Percentiles rank a stretch among this genome's conserved stretches.
Evolutionary conservation across 2,113 vertebrate species (phyloP).

Genomic region (Callipepla californica): DNA sequence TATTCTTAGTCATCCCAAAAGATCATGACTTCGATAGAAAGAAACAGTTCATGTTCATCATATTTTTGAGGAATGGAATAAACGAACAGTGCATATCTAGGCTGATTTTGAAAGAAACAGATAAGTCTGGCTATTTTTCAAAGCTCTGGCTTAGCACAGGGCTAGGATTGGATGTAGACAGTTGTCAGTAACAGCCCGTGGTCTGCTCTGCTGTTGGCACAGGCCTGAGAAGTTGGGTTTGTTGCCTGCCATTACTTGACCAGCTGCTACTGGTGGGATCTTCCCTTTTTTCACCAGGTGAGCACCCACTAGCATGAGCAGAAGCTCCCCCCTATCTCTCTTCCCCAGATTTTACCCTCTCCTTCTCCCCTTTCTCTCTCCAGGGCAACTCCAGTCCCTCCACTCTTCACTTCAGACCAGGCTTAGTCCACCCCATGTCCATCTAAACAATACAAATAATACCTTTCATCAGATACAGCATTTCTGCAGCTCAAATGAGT

Average conservation of each 20-base stretch:
- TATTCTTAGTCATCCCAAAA: not conserved
- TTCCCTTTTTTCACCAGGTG: not conserved
- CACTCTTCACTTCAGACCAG: not conserved
- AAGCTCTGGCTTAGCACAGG: not conserved
- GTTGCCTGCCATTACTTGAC: not conserved
- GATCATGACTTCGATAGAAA: not conserved
- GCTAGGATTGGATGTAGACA: not conserved
- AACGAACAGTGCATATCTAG: not conserved
- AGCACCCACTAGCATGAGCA: not conserved
- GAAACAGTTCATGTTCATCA: not conserved
- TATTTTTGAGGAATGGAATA: not conserved
- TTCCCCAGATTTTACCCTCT: not conserved
- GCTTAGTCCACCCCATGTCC: not conserved
- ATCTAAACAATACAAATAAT: not conserved
- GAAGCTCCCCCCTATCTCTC: not conserved
- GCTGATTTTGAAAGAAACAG: not conserved
- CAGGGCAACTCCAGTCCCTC: not conserved
- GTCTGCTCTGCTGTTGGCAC: not conserved
- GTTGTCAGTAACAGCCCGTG: not conserved
- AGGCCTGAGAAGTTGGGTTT: not conserved
- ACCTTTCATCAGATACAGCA: not conserved
- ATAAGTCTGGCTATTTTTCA: not conserved
- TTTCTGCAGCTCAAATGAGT: not conserved
- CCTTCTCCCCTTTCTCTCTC: not conserved
- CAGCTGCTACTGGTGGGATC: not conserved